Base-by-base conservation (phyloP, 2,113 vertebrate species). In the Sphaerodactylus townsendi region DNA sequence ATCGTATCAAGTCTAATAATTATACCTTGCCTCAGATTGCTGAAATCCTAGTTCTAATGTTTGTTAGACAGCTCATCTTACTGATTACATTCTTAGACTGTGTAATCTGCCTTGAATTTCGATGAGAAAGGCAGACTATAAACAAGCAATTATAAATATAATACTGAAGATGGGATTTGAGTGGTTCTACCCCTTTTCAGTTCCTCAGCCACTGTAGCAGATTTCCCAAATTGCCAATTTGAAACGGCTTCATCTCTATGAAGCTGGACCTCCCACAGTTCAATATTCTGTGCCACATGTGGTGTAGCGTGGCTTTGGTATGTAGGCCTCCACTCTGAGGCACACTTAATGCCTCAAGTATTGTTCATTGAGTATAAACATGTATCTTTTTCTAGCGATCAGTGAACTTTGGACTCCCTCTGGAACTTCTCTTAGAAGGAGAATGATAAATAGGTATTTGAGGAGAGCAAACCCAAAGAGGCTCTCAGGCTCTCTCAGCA, bases 401-500 rank as follows among this genome's bases (percentile, higher is more conserved):
- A 30, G 46, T 46, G 21, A 19, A 35, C 33, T n/a, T 62, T 74
- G 70, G n/a, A 46, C 11, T 74, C 13, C 30, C 46, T 73, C 14
- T n/a, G 35, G 70, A 69, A 7, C 14, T 8, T 28, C 10, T 33
- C 10, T 19, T 25, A 71, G 44, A 78, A 78, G 30, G 13, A 44
- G 35, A 70, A 41, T 56, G 35, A 30, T 10, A 50, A 75, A 10
- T 35, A 59, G 75, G 33, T 65, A 23, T 74, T 37, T 66, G 33
- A 79, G 13, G 50, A 39, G 28, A 68, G 78, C 46, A 68, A 33
- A 41, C 13, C 62, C n/a, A 65, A 28, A 79, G 70, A 48, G 46
- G 33, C 23, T 39, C 59, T 46, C 68, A 28, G 66, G 48, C 28
- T 81, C 70, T 81, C 70, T 81, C 78, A 86, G 37, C 84, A 86